These are phyloP conservation scores for Zeus faber DNA, from an alignment of 2,113 vertebrate species.

Conservation along the genomic window DNA sequence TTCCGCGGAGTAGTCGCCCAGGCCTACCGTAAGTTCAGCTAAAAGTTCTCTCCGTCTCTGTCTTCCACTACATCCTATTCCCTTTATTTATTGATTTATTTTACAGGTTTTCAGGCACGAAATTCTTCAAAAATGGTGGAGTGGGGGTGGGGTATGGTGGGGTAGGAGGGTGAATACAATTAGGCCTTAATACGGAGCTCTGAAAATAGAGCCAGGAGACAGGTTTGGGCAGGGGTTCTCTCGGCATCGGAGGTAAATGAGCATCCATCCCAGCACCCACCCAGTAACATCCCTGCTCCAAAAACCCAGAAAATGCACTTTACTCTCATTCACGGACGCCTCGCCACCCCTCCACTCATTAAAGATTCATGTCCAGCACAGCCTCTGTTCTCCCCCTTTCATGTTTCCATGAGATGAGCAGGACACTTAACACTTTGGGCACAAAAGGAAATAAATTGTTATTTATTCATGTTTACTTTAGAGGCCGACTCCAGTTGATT, in stretches of 20 bases:
- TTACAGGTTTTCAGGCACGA: not conserved
- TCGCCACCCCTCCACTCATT: constrained; percentile 46
- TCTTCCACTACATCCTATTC: too few relatives aligned
- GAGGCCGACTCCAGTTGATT: too few relatives aligned
- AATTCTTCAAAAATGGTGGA: not conserved
- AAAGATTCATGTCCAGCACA: constrained; percentile 57
- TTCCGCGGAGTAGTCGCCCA: not conserved
- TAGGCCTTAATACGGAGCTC: constrained; percentile 46
- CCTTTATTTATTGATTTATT: too few relatives aligned
- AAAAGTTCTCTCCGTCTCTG: not conserved
- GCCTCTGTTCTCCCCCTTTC: constrained; percentile 10
- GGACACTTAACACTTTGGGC: too few relatives aligned
- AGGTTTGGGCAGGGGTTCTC: constrained; percentile 34
- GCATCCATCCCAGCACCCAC: constrained; percentile 36
- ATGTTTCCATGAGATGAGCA: constrained; percentile 26
- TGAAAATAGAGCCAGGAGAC: constrained; percentile 58
- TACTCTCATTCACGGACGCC: constrained; percentile 61
- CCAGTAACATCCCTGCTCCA: constrained; percentile 53
- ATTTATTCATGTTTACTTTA: too few relatives aligned
- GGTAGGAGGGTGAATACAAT: constrained; percentile 44
- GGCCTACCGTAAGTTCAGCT: not conserved
- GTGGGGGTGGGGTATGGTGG: constrained; percentile 23
- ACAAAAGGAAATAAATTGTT: too few relatives aligned
- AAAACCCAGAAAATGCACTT: constrained; percentile 69
- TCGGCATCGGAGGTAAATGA: constrained; percentile 42